Conservation (phyloP, 2,113 vertebrate species). For the Genyomyrus donnyi region DNA sequence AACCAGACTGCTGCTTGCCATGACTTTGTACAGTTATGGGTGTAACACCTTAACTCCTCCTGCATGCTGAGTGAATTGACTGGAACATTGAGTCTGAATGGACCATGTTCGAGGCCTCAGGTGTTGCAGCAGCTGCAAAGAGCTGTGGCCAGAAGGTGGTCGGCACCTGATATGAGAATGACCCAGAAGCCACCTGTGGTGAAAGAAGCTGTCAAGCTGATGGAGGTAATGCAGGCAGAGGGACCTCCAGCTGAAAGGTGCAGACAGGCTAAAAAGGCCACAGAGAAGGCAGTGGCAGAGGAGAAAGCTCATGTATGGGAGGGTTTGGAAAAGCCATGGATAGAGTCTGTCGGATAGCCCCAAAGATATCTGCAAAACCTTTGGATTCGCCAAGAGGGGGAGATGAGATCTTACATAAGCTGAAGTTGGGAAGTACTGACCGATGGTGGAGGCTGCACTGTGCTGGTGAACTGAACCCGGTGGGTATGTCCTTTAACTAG, state of each 20-base stretch:
- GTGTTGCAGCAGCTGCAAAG: background rate
- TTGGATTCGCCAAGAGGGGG: background rate
- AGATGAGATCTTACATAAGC: background rate
- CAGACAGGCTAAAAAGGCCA: background rate
- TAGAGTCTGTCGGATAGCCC: background rate
- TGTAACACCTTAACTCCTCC: background rate
- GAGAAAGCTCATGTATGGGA: background rate
- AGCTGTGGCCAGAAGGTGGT: background rate
- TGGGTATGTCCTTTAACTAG: background rate
- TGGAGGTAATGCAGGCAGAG: background rate
- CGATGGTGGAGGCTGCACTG: background rate
- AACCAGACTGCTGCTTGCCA: background rate
- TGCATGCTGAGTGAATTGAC: background rate
- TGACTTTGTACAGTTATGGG: background rate
- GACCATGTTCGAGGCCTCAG: background rate
- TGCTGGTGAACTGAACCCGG: background rate
- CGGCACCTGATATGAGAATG: background rate
- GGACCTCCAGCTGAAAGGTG: background rate
- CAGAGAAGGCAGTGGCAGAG: background rate
- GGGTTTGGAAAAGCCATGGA: background rate
- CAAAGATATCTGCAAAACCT: background rate
- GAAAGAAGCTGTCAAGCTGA: background rate
- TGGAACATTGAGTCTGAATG: background rate
- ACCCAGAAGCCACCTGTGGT: background rate
- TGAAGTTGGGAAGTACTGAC: background rate